Evolutionary conservation across 2,888 invertebrate species (phyloP).

Genomic region (Mythimna ferrago): DNA sequence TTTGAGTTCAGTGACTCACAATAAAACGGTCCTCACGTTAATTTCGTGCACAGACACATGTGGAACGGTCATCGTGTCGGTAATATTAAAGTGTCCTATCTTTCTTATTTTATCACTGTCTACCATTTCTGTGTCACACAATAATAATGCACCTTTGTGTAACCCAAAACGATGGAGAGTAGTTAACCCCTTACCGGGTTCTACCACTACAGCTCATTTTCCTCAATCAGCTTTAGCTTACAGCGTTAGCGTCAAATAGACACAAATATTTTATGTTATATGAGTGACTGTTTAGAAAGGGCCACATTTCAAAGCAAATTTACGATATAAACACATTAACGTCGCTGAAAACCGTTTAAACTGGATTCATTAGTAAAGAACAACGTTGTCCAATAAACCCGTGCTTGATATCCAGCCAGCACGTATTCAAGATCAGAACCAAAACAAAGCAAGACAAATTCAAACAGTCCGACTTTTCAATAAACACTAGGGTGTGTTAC

Average conservation of each 20-base stretch:
- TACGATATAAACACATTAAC: constrained; percentile 35
- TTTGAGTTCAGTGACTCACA: constrained; percentile 76
- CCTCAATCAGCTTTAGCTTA: constrained; percentile 19
- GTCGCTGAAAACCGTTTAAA: constrained; percentile 28
- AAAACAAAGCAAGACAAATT: constrained; percentile 50
- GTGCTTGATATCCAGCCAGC: constrained; percentile 29
- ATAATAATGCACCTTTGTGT: constrained; percentile 49
- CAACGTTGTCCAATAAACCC: not conserved
- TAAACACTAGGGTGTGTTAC: constrained; percentile 33
- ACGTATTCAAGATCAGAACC: constrained; percentile 26
- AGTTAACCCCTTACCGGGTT: constrained; percentile 17
- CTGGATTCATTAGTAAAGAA: constrained; percentile 1
- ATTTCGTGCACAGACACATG: constrained; percentile 73
- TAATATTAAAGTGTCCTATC: constrained; percentile 61
- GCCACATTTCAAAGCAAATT: constrained; percentile 32
- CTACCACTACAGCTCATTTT: constrained; percentile 27
- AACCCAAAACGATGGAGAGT: constrained; percentile 18
- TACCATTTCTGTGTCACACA: constrained; percentile 51
- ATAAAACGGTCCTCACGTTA: constrained; percentile 76
- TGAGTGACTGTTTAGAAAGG: constrained; percentile 32
- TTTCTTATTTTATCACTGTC: constrained; percentile 60
- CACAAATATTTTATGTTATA: constrained; percentile 24
- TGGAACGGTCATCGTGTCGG: constrained; percentile 62
- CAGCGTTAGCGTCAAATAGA: constrained; percentile 13
- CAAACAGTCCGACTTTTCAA: constrained; percentile 38